Evolutionary conservation across 92 coral and sea anemone species (phyloP), one percentile per base, ranked within the genome.

Genomic region (Zoanthus solanderi): DNA sequence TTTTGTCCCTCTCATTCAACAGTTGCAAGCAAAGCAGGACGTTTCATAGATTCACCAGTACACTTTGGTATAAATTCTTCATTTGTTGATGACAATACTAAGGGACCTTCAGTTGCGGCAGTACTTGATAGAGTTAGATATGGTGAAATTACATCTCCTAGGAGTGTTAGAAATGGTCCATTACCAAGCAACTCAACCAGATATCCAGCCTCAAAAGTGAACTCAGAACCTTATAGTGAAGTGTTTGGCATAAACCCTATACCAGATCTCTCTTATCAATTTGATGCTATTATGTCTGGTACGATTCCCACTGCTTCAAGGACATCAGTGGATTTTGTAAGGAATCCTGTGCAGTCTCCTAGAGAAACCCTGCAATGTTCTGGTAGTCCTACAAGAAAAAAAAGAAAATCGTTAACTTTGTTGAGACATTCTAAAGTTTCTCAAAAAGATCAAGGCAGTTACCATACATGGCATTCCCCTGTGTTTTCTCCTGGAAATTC

Each of bases 101-200:
- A 63, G 75, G 85, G 66, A 53, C 75, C 85, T 0, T 81, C 85
- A 66, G 75, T 81, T 81, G 60, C 85, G 7, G 61, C 47, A 44
- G 85, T 75, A 65, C 85, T 81, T 65, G 85, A 81, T 31, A 80
- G 85, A 29, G 67, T 81, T 60, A 81, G 75, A 50, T 8, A 2
- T 57, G 44, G 44, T 23, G 46, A 54, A 23, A 17, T 67, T 15
- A 15, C 45, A 44, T 29, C 73, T 7, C 65, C 16, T 2, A 2
- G 46, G 44, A 29, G 52, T 44, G 8, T 61, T 18, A 71, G 16
- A 29, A 13, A 9, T 34, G 53, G 12, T 28, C 71, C 74, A 23
- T 48, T 45, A 29, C 75, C 47, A 1, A 14, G 37, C 46, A 50
- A 45, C 34, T 67, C 74, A 11, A 44, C 18, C 2, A 65, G 63